Evolutionary conservation across 2,113 vertebrate genomes (phyloP).

Genomic region (Epinephelus cyanopodus): DNA sequence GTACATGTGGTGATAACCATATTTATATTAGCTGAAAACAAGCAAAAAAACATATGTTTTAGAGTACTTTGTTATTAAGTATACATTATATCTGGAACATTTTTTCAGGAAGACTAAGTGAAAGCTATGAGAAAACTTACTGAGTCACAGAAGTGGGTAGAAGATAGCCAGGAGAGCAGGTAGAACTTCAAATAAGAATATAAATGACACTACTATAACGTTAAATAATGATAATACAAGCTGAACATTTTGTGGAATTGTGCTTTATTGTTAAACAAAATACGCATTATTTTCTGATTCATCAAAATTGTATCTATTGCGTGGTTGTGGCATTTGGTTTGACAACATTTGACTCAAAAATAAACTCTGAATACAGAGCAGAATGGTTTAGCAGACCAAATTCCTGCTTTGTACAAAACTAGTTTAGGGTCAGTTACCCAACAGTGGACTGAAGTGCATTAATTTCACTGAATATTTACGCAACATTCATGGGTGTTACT

Average conservation of each 20-base stretch:
- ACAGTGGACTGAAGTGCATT: constrained; percentile 7
- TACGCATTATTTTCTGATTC: neutral
- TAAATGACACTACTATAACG: neutral
- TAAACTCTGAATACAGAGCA: constrained; percentile 26
- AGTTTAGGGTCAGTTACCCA: constrained; percentile 17
- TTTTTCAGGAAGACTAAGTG: neutral
- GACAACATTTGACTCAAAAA: constrained; percentile 27
- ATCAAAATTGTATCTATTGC: neutral
- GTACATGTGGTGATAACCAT: neutral
- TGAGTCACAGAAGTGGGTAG: neutral
- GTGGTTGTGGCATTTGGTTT: constrained; percentile 27
- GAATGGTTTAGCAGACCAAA: neutral
- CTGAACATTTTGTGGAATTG: neutral
- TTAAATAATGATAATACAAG: neutral
- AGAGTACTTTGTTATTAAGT: too few relatives aligned
- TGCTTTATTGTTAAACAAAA: constrained; percentile 53
- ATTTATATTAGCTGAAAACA: neutral
- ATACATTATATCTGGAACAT: neutral
- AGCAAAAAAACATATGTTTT: neutral
- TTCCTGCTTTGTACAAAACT: constrained; percentile 22
- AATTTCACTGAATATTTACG: neutral
- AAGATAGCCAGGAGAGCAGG: neutral
- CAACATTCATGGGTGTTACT: neutral
- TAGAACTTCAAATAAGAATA: neutral
- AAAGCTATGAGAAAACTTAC: neutral